phyloP scores from a whole-genome alignment of 2,797 vertebrate genomes.

The Thaleichthys pacificus region DNA sequence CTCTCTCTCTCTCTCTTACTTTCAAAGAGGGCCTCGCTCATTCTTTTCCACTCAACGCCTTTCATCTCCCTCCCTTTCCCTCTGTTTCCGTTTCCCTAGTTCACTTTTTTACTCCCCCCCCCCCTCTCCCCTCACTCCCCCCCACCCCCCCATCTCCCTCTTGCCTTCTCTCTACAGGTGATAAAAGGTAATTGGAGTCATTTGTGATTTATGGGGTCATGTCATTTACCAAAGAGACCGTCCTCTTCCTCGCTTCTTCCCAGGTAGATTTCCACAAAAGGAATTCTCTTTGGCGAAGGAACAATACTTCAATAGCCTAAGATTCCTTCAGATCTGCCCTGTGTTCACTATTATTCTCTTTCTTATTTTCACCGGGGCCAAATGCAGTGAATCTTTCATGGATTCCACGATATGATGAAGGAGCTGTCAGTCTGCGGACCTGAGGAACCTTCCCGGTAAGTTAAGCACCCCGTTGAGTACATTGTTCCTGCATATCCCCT shows the following conservation, averaged over 20 bases:
- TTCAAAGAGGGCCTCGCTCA: slow-evolving; percentile 9
- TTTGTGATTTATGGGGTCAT: slow-evolving; percentile 38
- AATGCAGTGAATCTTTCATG: not conserved
- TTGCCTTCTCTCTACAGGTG: slow-evolving; percentile 47
- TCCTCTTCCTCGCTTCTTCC: slow-evolving; percentile 18
- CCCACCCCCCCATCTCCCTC: slow-evolving; percentile 14
- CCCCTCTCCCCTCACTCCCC: slow-evolving; percentile 11
- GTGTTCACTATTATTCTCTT: not conserved
- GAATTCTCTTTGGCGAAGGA: not conserved
- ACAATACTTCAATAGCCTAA: not conserved
- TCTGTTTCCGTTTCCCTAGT: slow-evolving; percentile 13
- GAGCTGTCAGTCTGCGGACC: not conserved
- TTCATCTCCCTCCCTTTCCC: slow-evolving; percentile 34
- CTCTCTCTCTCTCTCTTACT: slow-evolving; percentile 6
- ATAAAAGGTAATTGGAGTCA: slow-evolving; percentile 55
- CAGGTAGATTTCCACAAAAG: not conserved
- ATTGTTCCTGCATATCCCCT: not conserved
- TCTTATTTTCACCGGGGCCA: not conserved
- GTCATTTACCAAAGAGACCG: slow-evolving; percentile 27
- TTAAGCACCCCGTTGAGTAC: no score
- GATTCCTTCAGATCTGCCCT: not conserved
- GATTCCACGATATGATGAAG: not conserved
- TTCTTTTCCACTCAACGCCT: slow-evolving; percentile 48
- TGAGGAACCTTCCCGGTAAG: no score
- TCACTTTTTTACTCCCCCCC: slow-evolving; percentile 17